Conservation (phyloP, 2,797 vertebrate genomes). For the Gallinago nigripennis region DNA sequence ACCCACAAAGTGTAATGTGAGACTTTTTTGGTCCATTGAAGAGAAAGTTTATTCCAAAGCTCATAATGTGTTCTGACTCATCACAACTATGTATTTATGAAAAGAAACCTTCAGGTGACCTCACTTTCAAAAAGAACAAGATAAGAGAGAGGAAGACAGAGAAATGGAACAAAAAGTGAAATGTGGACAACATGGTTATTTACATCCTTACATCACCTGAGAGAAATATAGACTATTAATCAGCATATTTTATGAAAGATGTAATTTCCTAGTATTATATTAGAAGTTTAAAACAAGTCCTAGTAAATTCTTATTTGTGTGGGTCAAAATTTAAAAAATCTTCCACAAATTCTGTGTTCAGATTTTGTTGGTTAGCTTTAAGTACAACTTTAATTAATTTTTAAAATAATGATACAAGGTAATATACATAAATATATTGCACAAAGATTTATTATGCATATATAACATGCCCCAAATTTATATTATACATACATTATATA, state of each 20-base stretch:
- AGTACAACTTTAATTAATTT: not conserved
- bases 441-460: not conserved
- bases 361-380: not conserved
- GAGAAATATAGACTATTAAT: not conserved
- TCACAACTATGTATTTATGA: not conserved
- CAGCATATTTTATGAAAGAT: not conserved
- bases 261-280: not conserved
- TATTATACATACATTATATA: not conserved
- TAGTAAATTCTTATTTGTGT: not conserved
- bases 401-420: not conserved
- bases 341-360: not conserved
- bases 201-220: not conserved
- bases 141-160: not conserved
- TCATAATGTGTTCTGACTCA: not conserved
- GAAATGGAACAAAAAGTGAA: not conserved
- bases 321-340: not conserved
- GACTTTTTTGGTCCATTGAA: not conserved
- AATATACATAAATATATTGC: not conserved
- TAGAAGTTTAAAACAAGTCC: not conserved
- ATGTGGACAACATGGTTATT: not conserved
- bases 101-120: not conserved
- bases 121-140: not conserved
- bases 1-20: fast-evolving
- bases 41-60: not conserved
- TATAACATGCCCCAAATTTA: not conserved